These are phyloP conservation scores for Dione vanillae DNA, from an alignment of 2,888 invertebrate species.

Conservation along the genomic window DNA sequence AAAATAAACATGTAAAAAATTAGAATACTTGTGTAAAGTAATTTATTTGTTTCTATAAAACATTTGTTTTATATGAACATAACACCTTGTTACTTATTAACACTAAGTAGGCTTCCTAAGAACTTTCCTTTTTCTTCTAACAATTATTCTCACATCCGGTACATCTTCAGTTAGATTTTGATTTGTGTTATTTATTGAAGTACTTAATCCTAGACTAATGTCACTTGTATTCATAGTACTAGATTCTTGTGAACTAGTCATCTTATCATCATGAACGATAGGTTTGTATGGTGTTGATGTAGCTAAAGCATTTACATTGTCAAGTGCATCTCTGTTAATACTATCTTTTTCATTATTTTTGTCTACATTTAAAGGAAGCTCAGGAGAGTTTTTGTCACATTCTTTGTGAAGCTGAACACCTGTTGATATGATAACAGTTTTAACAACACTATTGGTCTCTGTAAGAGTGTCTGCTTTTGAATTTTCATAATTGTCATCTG, in stretches of 20 bases:
- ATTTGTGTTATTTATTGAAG: constrained; percentile 41
- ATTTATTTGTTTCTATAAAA: not conserved
- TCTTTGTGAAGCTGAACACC: constrained; percentile 58
- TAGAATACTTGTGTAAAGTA: constrained; percentile 1
- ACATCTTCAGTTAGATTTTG: constrained; percentile 56
- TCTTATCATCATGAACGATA: constrained; percentile 44
- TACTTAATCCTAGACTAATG: constrained; percentile 44
- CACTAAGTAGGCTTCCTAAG: constrained; percentile 51
- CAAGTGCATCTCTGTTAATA: constrained; percentile 24
- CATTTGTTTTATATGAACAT: not conserved
- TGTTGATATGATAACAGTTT: constrained; percentile 67
- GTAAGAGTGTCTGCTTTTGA: constrained; percentile 38
- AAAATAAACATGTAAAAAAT: not conserved
- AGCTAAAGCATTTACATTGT: constrained; percentile 22
- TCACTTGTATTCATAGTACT: constrained; percentile 15
- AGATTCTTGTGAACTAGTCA: constrained; percentile 26
- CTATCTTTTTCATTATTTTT: not conserved
- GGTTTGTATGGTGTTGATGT: constrained; percentile 67
- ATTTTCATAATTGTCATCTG: constrained; percentile 34
- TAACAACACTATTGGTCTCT: constrained; percentile 54
- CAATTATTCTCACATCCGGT: constrained; percentile 74
- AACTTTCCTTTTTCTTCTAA: constrained; percentile 66
- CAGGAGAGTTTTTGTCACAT: not conserved
- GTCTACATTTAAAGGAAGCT: not conserved
- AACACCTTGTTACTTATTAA: not conserved